Conservation (phyloP, 1,140 invertebrate genomes). For the Drosophila miranda region DNA sequence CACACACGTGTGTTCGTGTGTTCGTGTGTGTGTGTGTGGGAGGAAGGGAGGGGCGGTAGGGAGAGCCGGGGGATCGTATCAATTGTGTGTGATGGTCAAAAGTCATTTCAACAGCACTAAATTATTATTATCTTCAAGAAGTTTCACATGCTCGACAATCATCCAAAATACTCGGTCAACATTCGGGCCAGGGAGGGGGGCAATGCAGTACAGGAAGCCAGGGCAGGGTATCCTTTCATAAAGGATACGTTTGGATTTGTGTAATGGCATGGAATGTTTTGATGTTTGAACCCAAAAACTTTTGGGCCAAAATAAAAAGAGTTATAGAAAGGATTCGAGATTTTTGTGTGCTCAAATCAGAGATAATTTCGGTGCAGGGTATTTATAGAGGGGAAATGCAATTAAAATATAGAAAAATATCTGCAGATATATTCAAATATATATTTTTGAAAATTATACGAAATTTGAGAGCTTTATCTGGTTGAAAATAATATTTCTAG, state of each 20-base stretch:
- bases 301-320: conserved; percentile 26
- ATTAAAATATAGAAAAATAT: no score
- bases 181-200: background rate
- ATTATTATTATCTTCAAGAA: conserved; percentile 83
- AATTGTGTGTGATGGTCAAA: conserved; percentile 83
- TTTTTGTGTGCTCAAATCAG: background rate
- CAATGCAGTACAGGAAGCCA: conserved; percentile 15
- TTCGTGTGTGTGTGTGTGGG: background rate
- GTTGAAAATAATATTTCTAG: no score
- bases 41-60: background rate
- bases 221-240: conserved; percentile 43
- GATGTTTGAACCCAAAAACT: conserved; percentile 56
- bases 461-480: no score
- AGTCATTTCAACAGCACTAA: conserved; percentile 83
- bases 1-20: conserved; percentile 11
- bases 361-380: background rate
- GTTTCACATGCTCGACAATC: conserved; percentile 80
- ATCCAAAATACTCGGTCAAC: conserved; percentile 56
- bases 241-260: conserved; percentile 65
- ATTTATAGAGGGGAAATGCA: no score
- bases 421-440: no score
- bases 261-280: conserved; percentile 77
- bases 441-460: no score
- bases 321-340: background rate
- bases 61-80: conserved; percentile 64